Conservation (phyloP, 2,888 invertebrate genomes). For the Pegoplata infirma region DNA sequence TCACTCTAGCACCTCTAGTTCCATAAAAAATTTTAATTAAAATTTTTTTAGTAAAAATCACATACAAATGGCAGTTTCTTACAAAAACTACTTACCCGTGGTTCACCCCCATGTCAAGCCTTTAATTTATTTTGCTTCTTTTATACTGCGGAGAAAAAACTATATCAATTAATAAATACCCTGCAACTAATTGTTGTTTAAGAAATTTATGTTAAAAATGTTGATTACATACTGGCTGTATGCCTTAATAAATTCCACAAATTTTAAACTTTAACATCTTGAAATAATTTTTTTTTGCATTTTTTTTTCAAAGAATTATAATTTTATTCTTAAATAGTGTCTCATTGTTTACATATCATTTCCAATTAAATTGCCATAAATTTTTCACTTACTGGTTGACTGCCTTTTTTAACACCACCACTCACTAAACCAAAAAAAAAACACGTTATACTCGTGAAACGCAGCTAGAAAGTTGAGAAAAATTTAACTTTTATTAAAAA, state of each 20-base stretch:
- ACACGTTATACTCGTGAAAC: slow-evolving; percentile 3
- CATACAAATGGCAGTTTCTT: too few relatives aligned
- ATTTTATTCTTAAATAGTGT: slow-evolving; percentile 58
- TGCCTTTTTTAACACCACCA: slow-evolving; percentile 49
- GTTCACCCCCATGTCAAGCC: too few relatives aligned
- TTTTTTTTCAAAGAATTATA: slow-evolving; percentile 45
- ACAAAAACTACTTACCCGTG: too few relatives aligned
- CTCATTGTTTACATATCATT: slow-evolving; percentile 65
- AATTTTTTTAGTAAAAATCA: too few relatives aligned
- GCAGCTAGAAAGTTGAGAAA: too few relatives aligned
- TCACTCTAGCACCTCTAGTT: too few relatives aligned
- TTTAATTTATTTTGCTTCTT: too few relatives aligned
- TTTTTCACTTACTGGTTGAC: slow-evolving; percentile 61
- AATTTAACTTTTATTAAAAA: too few relatives aligned
- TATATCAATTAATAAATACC: too few relatives aligned
- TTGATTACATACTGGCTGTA: not conserved
- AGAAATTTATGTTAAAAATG: not conserved
- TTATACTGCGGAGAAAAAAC: too few relatives aligned
- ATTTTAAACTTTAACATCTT: slow-evolving; percentile 30
- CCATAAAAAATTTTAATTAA: too few relatives aligned
- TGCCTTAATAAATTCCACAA: slow-evolving; percentile 23
- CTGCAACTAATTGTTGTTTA: too few relatives aligned
- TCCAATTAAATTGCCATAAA: slow-evolving; percentile 68
- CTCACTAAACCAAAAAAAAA: slow-evolving; percentile 26
- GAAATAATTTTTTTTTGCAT: not conserved